These are phyloP conservation scores for Anagrus nilaparvatae DNA, from an alignment of 1,140 invertebrate species.

Conservation along the genomic window DNA sequence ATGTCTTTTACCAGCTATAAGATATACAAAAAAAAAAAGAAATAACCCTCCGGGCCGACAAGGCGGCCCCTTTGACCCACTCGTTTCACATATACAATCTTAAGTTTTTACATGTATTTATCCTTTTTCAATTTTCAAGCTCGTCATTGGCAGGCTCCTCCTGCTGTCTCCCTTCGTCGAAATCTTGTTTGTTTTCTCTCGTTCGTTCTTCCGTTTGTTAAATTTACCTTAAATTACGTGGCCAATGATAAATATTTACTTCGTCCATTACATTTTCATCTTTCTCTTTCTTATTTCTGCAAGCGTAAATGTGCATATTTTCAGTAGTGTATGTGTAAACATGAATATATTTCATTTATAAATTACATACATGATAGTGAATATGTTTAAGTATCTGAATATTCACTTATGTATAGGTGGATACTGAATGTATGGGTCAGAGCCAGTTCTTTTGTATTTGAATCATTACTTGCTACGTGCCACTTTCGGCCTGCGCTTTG, in stretches of 20 bases:
- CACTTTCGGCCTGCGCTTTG: too few species aligned
- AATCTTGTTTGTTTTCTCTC: slow-evolving; percentile 38
- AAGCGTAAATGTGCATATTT: too few species aligned
- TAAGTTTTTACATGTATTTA: slow-evolving; percentile 14
- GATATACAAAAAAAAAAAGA: slow-evolving; percentile 42
- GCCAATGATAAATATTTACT: slow-evolving; percentile 43
- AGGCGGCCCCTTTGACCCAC: slow-evolving; percentile 33
- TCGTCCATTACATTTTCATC: slow-evolving; percentile 40
- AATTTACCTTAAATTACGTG: slow-evolving; percentile 41
- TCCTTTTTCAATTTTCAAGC: slow-evolving; percentile 11
- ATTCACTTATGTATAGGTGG: too few species aligned
- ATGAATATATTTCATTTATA: too few species aligned
- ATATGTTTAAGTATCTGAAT: too few species aligned
- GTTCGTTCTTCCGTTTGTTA: slow-evolving; percentile 37
- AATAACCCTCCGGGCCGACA: slow-evolving; percentile 24
- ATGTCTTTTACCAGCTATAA: slow-evolving; percentile 21
- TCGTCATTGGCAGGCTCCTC: neutral
- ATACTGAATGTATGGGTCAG: too few species aligned
- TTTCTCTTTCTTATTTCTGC: too few species aligned
- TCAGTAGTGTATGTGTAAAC: too few species aligned
- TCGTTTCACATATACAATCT: slow-evolving; percentile 25
- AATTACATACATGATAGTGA: too few species aligned
- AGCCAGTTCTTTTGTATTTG: too few species aligned
- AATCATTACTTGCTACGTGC: too few species aligned
- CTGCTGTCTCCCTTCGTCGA: slow-evolving; percentile 15